Evolutionary conservation across 2,113 vertebrate species (phyloP), one percentile per base, ranked within the genome.

Genomic region (Gallinago undulata): DNA sequence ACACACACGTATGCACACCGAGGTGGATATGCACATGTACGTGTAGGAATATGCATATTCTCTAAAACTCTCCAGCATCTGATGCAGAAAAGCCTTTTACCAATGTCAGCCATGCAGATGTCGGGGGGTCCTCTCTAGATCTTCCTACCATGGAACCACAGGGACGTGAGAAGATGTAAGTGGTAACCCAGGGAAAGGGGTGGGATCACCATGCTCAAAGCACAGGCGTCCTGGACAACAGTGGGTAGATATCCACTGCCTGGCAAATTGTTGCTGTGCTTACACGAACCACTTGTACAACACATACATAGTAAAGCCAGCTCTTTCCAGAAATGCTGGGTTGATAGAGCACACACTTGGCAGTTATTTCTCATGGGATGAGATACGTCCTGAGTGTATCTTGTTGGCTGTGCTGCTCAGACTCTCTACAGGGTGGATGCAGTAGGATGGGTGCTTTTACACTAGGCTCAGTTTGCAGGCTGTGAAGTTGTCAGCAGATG

Each of bases 301-400:
- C n/a, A 19, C 35, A 14, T 4, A 10, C 3, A 4, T 2, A 33
- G 11, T 15, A 92, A 78, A 93, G 33, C 16, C 67, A 76, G 69
- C 45, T 43, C 67, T 56, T 72, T 77, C 82, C 53, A 90, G 55
- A 62, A 93, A 41, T 53, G 37, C 23, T 48, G 60, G 17, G 12
- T n/a, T 88, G 75, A 28, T 12, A 77, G 55, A 82, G 30, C 25
- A 31, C 35, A 47, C 7, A 17, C 31, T 56, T 53, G 30, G 37
- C 50, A 51, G 35, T 31, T 56, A 23, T 66, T 73, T 75, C 19
- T 83, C 31, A 28, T 25, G 31, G n/a, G 24, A 55, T 43, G 9
- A 84, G n/a, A 5, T 60, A 23, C 0, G 0, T 48, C 17, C 48
- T 76, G 74, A 60, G 48, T 1, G 0, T 24, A 56, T 39, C 9